Conservation (phyloP, 2,113 vertebrate species). For the Ptilorrhoa leucosticta region DNA sequence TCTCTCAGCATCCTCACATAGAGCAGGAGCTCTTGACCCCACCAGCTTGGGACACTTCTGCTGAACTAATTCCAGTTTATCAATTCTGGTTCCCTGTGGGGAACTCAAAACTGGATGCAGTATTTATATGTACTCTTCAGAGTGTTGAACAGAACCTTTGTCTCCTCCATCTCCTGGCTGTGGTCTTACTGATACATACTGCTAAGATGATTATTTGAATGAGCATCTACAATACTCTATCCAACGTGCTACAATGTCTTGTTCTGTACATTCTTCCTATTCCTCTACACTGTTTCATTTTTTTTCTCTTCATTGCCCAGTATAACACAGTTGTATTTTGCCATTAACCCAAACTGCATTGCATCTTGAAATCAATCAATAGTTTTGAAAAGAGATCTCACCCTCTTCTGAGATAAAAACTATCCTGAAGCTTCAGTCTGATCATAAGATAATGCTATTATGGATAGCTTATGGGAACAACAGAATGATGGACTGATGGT, state of each 20-base stretch:
- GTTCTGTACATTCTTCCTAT: neutral
- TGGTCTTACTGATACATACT: neutral
- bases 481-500: neutral
- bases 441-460: neutral
- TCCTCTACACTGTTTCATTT: neutral
- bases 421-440: neutral
- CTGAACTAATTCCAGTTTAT: neutral
- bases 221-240: neutral
- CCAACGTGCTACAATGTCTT: neutral
- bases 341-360: neutral
- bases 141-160: neutral
- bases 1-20: neutral
- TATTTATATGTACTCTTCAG: neutral
- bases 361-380: neutral
- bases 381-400: neutral
- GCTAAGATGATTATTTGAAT: neutral
- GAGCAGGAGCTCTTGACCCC: neutral
- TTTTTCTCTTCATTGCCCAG: neutral
- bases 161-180: neutral
- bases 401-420: neutral
- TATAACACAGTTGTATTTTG: neutral
- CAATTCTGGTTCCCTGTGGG: accelerated
- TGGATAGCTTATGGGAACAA: neutral
- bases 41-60: neutral
- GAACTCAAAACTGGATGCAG: neutral